Conservation (phyloP, 2,113 vertebrate species). For the Peromyscus polionotus region DNA sequence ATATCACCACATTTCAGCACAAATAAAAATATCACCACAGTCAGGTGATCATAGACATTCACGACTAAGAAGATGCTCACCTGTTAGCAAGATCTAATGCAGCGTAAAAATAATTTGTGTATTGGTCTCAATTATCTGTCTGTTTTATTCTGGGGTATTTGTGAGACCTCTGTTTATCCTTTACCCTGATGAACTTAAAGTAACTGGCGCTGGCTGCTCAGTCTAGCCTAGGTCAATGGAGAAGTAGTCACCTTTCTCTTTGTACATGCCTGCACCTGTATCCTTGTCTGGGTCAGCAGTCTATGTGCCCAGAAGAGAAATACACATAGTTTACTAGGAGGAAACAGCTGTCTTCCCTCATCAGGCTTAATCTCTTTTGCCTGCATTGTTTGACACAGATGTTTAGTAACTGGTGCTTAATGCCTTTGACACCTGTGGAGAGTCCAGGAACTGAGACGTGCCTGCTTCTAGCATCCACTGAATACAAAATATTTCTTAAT, state of each 20-base stretch:
- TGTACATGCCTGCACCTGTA: background rate
- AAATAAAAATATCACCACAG: too few species aligned
- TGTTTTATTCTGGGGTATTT: background rate
- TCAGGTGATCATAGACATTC: background rate
- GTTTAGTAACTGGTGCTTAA: background rate
- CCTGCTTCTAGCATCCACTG: background rate
- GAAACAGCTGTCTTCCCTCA: background rate
- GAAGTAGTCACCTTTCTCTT: background rate
- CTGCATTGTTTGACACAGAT: background rate
- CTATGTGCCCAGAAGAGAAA: background rate
- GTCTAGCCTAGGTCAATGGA: background rate
- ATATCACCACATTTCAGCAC: too few species aligned
- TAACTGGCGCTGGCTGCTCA: background rate
- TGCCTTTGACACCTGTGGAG: background rate
- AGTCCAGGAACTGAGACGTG: background rate
- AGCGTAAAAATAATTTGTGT: background rate
- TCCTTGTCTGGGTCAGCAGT: background rate
- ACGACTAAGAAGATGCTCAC: background rate
- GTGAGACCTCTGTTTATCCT: background rate
- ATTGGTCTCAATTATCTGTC: background rate
- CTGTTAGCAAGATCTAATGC: background rate
- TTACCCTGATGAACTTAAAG: background rate
- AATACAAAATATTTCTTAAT: background rate
- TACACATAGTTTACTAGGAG: background rate
- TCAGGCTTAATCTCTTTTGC: background rate